A percentile compares a stretch with the other conserved stretches of the same genome.
These are phyloP conservation scores for Machaerirhynchus nigripectus DNA, from an alignment of 2,113 vertebrate species.

Conservation along the genomic window DNA sequence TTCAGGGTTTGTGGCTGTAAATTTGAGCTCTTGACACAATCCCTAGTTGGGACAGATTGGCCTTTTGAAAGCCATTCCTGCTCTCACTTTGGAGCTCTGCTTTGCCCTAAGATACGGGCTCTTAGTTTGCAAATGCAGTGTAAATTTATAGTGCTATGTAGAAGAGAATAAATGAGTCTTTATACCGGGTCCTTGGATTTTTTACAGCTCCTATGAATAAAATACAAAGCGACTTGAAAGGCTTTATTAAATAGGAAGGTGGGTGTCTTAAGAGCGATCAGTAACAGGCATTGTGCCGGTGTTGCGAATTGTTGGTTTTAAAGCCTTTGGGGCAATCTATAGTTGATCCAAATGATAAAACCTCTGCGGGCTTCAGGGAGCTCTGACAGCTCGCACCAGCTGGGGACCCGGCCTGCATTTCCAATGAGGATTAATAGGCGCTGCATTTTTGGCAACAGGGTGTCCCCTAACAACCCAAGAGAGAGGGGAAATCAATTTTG, in stretches of 20 bases:
- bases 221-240: conserved; percentile 47
- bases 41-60: conserved; percentile 30
- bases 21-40: background rate
- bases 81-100: conserved; percentile 21
- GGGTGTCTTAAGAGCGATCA: conserved; percentile 12
- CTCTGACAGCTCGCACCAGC: background rate
- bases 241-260: conserved; percentile 52
- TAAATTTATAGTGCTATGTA: conserved; percentile 53
- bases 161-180: conserved; percentile 64
- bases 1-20: background rate
- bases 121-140: conserved; percentile 57
- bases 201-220: conserved; percentile 65
- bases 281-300: background rate
- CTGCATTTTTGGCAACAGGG: background rate
- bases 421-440: rapidly evolving
- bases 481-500: background rate
- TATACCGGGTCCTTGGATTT: conserved; percentile 24
- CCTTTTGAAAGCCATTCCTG: conserved; percentile 27
- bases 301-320: background rate
- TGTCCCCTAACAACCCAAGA: background rate
- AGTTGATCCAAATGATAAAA: conserved; percentile 4
- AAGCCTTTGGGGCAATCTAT: conserved; percentile 14
- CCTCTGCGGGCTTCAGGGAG: background rate
- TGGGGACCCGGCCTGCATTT: background rate
- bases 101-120: conserved; percentile 50